Conservation (phyloP, 2,888 invertebrate species). For the Plebejus anna region DNA sequence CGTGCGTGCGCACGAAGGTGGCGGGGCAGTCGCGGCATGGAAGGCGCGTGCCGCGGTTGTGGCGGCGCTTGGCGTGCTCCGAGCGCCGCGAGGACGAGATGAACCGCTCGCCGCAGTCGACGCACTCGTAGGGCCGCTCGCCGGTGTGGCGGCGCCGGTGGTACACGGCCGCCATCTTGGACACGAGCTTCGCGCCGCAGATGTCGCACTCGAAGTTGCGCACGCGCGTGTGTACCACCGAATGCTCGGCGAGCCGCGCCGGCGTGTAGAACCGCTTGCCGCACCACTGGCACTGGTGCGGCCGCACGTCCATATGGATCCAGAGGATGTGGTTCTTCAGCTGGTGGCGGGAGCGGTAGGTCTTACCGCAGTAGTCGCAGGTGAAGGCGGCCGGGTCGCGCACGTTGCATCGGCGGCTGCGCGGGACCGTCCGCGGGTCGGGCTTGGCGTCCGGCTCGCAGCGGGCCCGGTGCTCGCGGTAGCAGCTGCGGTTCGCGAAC, state of each 20-base stretch:
- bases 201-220: conserved; percentile 76
- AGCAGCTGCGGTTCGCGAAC: conserved; percentile 64
- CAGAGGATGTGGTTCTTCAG: conserved; percentile 70
- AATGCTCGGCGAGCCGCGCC: conserved; percentile 72
- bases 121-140: conserved; percentile 67
- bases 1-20: conserved; percentile 56
- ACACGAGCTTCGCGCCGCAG: conserved; percentile 69
- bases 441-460: conserved; percentile 69
- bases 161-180: conserved; percentile 70
- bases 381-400: conserved; percentile 64
- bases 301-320: conserved; percentile 72
- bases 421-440: conserved; percentile 47
- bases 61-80: conserved; percentile 65
- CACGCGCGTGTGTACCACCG: conserved; percentile 73
- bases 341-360: conserved; percentile 60
- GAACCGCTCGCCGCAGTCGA: conserved; percentile 64
- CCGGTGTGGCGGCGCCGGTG: conserved; percentile 71
- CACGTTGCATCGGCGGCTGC: conserved; percentile 56
- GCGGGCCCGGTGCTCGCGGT: conserved; percentile 59
- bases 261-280: conserved; percentile 74
- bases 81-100: conserved; percentile 65
- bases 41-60: conserved; percentile 55
- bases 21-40: conserved; percentile 55
- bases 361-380: conserved; percentile 65
- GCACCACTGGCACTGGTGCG: conserved; percentile 75